phyloP scores from a whole-genome alignment of 2,888 invertebrate genomes.

The Megaustenia siamemsis region DNA sequence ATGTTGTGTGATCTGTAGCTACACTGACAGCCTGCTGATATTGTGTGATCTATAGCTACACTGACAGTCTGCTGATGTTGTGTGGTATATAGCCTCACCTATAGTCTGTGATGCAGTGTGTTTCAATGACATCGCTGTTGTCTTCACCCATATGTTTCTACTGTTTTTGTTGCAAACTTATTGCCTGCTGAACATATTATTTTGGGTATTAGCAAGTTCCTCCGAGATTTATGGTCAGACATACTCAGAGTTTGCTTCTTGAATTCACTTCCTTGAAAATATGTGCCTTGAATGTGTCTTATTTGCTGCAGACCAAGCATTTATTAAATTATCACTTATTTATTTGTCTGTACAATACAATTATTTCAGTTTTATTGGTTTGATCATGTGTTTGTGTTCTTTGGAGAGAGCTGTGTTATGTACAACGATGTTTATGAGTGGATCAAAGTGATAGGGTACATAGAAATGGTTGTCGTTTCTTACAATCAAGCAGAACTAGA shows the following conservation, averaged over 20 bases:
- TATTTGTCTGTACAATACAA: constrained; percentile 34
- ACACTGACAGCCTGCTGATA: no score
- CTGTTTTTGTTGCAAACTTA: constrained; percentile 1
- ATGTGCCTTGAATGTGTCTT: constrained; percentile 41
- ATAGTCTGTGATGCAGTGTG: no score
- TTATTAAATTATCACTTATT: constrained; percentile 28
- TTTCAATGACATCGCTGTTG: neutral
- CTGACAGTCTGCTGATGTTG: no score
- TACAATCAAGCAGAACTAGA: no score
- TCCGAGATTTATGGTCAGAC: neutral
- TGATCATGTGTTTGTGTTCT: no score
- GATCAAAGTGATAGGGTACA: no score
- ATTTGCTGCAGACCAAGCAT: neutral
- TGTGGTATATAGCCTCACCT: no score
- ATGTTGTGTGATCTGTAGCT: no score
- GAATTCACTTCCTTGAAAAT: neutral
- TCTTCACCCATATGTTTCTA: neutral
- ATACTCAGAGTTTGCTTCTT: neutral
- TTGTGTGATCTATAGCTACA: no score
- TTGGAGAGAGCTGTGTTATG: no score
- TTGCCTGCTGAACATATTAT: neutral
- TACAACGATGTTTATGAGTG: no score
- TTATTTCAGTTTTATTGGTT: neutral
- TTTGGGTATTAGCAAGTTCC: neutral
- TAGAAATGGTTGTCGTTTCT: no score